phyloP scores from a whole-genome alignment of 2,888 invertebrate species.

The Gortyna flavago region DNA sequence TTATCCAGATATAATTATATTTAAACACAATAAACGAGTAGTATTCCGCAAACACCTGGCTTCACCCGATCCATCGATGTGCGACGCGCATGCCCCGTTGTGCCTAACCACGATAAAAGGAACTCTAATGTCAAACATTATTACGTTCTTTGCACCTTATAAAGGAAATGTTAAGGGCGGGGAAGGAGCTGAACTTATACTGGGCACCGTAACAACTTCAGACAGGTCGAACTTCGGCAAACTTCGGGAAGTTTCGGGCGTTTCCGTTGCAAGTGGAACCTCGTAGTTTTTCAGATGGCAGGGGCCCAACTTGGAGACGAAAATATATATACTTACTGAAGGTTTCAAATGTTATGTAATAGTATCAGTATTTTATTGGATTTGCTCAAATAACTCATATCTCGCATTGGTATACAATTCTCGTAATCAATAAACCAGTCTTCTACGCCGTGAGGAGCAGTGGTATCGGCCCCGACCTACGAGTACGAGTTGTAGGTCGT shows the following conservation, averaged over 20 bases:
- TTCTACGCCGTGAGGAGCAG: neutral
- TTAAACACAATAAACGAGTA: conserved; percentile 45
- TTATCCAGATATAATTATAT: conserved; percentile 43
- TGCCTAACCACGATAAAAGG: conserved; percentile 66
- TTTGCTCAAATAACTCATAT: neutral
- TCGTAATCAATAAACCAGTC: neutral
- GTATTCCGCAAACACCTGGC: conserved; percentile 57
- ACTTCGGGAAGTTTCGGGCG: conserved; percentile 72
- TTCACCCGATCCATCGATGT: conserved; percentile 70
- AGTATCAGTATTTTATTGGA: neutral
- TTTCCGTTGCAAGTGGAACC: conserved; percentile 68
- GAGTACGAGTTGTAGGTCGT: too few species aligned
- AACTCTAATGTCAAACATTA: conserved; percentile 64
- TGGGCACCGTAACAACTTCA: conserved; percentile 75
- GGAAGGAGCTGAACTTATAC: conserved; percentile 63
- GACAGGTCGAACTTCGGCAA: conserved; percentile 69
- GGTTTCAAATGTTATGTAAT: conserved; percentile 32
- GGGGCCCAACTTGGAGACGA: conserved; percentile 64
- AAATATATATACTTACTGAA: neutral
- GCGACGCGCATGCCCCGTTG: conserved; percentile 76
- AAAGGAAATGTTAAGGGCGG: conserved; percentile 60
- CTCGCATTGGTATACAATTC: neutral
- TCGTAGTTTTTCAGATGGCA: conserved; percentile 68
- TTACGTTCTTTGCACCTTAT: conserved; percentile 65
- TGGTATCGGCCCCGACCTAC: neutral